phyloP scores from a whole-genome alignment of 2,113 vertebrate genomes.

The Thalassoma bifasciatum region DNA sequence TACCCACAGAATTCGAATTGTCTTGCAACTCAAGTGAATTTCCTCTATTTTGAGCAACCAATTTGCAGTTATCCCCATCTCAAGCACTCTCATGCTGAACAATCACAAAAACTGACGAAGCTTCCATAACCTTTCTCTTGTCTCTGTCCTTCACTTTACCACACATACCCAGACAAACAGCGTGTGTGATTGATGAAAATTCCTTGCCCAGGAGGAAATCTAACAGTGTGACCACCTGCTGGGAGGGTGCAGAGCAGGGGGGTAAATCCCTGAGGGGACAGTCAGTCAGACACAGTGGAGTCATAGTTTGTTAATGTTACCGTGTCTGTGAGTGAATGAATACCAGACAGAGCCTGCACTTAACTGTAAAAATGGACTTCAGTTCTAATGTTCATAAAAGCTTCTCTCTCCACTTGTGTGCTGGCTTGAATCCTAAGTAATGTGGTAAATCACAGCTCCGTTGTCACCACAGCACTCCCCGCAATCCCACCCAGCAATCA shows the following conservation, averaged over 20 bases:
- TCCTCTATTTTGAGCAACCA: conserved; percentile 13
- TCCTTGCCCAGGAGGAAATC: conserved; percentile 58
- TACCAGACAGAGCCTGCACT: conserved; percentile 4
- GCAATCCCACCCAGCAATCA: background rate
- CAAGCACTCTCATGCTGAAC: background rate
- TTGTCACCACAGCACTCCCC: conserved; percentile 10
- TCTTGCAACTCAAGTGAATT: background rate
- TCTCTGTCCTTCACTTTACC: background rate
- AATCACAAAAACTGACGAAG: background rate
- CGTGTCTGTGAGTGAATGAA: conserved; percentile 39
- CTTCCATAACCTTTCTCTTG: background rate
- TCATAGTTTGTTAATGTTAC: conserved; percentile 46
- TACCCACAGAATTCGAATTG: too few relatives aligned
- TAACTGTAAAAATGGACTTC: conserved; percentile 35
- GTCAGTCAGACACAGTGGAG: conserved; percentile 73
- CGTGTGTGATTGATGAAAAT: conserved; percentile 62
- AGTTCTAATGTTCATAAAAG: conserved; percentile 45
- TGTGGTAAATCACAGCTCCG: conserved; percentile 35
- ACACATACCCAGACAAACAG: conserved; percentile 21
- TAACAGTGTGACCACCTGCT: conserved; percentile 72
- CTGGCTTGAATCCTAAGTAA: conserved; percentile 35
- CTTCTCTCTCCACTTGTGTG: conserved; percentile 29
- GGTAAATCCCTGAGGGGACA: conserved; percentile 60
- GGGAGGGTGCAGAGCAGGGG: conserved; percentile 37
- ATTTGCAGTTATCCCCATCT: background rate